phyloP scores from a whole-genome alignment of 2,888 invertebrate genomes.

The Desoria tigrina region DNA sequence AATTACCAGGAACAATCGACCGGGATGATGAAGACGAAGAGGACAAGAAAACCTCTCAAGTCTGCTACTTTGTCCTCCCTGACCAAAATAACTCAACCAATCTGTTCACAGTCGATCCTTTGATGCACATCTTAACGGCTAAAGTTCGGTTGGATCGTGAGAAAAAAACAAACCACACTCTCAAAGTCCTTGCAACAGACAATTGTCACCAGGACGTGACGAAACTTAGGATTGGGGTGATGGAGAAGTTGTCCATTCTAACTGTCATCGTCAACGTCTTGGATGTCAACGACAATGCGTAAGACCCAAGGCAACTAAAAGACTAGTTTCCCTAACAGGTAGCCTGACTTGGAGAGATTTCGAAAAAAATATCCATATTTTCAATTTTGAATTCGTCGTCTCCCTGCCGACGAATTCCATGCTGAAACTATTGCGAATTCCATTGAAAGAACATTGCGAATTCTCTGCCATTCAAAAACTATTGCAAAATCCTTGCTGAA shows the following conservation, averaged over 20 bases:
- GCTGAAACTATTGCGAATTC: no score
- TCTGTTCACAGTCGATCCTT: constrained; percentile 70
- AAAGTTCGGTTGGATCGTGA: constrained; percentile 74
- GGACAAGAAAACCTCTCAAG: constrained; percentile 72
- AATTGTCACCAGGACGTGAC: constrained; percentile 63
- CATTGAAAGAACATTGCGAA: no score
- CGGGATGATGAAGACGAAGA: constrained; percentile 79
- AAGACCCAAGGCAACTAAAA: constrained; percentile 12
- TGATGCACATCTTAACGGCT: constrained; percentile 68
- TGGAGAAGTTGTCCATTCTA: constrained; percentile 59
- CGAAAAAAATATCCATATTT: no score
- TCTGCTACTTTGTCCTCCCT: constrained; percentile 90
- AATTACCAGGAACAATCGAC: constrained; percentile 79
- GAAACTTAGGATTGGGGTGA: constrained; percentile 26
- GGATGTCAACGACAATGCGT: constrained; percentile 83
- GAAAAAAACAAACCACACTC: constrained; percentile 65
- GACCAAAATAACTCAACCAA: constrained; percentile 69
- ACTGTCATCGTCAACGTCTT: constrained; percentile 70
- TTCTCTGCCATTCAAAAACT: no score
- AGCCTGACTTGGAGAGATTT: no score
- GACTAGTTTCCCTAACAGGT: no score
- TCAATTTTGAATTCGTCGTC: no score
- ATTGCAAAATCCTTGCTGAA: no score
- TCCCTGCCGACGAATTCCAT: no score
- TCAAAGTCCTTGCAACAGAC: constrained; percentile 79